These are phyloP conservation scores for Caenorhabditis sp. DNA, from an alignment of 2,888 invertebrate species.

Conservation along the genomic window DNA sequence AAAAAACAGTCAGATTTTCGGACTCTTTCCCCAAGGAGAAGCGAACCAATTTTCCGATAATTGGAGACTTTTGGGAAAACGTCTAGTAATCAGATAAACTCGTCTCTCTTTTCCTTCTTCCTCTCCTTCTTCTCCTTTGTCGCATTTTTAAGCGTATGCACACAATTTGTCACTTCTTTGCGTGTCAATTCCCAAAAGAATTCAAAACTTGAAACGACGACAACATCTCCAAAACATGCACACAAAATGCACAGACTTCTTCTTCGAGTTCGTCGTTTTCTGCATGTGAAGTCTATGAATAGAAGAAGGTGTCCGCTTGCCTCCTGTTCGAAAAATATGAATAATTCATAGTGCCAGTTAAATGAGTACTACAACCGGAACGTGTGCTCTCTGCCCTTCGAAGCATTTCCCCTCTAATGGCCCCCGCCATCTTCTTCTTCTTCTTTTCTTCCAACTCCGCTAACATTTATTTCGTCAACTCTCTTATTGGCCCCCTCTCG, in stretches of 20 bases:
- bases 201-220: constrained; percentile 39
- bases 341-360: constrained; percentile 58
- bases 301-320: constrained; percentile 34
- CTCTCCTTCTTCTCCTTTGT: constrained; percentile 24
- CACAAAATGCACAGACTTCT: constrained; percentile 12
- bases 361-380: constrained; percentile 53
- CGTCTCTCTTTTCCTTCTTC: constrained; percentile 4
- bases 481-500: constrained; percentile 40
- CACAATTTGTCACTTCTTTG: constrained; percentile 58
- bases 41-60: constrained; percentile 4
- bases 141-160: constrained; percentile 50
- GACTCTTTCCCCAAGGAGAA: neutral
- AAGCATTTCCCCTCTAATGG: constrained; percentile 60
- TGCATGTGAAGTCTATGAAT: constrained; percentile 47
- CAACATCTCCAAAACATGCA: constrained; percentile 29
- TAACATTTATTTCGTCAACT: constrained; percentile 59
- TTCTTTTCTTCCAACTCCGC: constrained; percentile 34
- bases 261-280: constrained; percentile 4
- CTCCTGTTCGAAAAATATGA: constrained; percentile 41
- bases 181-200: constrained; percentile 47
- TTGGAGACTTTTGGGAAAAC: constrained; percentile 17
- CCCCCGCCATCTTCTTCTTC: constrained; percentile 35
- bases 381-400: constrained; percentile 18
- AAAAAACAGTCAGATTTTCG: constrained; percentile 2
- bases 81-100: constrained; percentile 44